These are phyloP conservation scores for Orchestes rusci DNA, from an alignment of 2,888 invertebrate species.

Conservation along the genomic window DNA sequence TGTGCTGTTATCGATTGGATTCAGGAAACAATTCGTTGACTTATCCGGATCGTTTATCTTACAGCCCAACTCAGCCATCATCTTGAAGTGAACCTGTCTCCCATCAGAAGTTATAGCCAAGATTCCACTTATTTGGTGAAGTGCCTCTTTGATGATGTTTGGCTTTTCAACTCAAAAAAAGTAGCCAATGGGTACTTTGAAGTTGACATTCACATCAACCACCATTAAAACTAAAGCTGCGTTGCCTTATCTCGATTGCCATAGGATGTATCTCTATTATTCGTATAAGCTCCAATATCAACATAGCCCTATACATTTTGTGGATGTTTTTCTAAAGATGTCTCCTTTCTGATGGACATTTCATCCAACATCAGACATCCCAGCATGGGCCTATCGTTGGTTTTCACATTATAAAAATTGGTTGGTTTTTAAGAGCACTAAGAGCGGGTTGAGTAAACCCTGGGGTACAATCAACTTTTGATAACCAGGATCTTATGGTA, in stretches of 20 bases:
- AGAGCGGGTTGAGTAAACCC: conserved; percentile 12
- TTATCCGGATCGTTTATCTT: conserved; percentile 6
- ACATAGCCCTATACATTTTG: conserved; percentile 11
- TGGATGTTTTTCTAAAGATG: not conserved
- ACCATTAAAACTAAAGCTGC: conserved; percentile 11
- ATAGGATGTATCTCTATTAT: not conserved
- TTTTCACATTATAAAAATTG: not conserved
- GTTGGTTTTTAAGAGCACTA: not conserved
- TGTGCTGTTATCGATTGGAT: conserved; percentile 1
- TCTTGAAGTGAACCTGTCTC: conserved; percentile 9
- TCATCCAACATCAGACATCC: conserved; percentile 11
- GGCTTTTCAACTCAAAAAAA: conserved; percentile 10
- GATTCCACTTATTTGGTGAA: conserved; percentile 7
- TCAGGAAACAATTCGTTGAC: conserved; percentile 4
- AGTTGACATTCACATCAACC: conserved; percentile 4
- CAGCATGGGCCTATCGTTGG: not conserved
- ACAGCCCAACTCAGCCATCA: conserved; percentile 10
- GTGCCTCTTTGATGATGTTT: conserved; percentile 6
- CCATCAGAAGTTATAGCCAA: conserved; percentile 17
- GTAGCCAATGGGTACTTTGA: conserved; percentile 10
- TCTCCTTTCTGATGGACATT: conserved; percentile 11
- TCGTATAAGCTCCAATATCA: conserved; percentile 5
- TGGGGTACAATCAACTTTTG: conserved; percentile 17
- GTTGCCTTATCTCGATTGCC: conserved; percentile 1
- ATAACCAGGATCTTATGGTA: conserved; percentile 14